Evolutionary conservation across 2,888 invertebrate species (phyloP).

Genomic region (Phaonia tiefii): DNA sequence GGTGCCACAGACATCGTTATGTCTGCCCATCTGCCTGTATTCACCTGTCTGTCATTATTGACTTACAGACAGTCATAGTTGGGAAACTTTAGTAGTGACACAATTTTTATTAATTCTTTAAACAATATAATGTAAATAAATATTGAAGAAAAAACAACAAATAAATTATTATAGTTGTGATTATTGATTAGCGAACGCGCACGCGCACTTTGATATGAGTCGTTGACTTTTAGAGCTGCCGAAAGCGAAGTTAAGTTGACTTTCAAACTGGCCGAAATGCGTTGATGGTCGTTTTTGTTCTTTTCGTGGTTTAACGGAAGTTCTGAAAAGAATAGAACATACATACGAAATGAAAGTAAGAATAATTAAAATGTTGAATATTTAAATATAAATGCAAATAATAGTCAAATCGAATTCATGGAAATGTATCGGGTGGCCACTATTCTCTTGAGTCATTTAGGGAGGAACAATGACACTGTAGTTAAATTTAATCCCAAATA

Average conservation of each 20-base stretch:
- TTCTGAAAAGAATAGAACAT: not conserved
- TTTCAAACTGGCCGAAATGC: conserved; percentile 5
- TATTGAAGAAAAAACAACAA: not conserved
- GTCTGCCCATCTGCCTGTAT: not conserved
- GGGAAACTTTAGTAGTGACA: too few relatives aligned
- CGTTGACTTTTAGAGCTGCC: conserved; percentile 32
- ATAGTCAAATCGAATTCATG: too few relatives aligned
- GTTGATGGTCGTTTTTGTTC: conserved; percentile 1
- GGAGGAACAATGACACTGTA: too few relatives aligned
- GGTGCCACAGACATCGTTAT: conserved; percentile 6
- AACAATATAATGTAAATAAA: not conserved
- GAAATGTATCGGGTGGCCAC: too few relatives aligned
- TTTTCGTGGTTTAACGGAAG: conserved; percentile 10
- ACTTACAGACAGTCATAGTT: too few relatives aligned
- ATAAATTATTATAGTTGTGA: not conserved
- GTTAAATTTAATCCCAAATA: too few relatives aligned
- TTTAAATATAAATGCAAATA: too few relatives aligned
- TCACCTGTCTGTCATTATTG: not conserved
- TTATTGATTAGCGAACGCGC: conserved; percentile 24
- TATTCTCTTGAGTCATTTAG: too few relatives aligned
- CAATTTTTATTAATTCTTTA: conserved; percentile 30
- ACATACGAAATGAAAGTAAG: too few relatives aligned
- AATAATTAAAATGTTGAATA: too few relatives aligned
- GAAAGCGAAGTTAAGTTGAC: conserved; percentile 36
- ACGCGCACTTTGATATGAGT: conserved; percentile 38